phyloP scores from a whole-genome alignment of 35 echinoderm and acorn worm species.

The Heliocidaris tuberculata region DNA sequence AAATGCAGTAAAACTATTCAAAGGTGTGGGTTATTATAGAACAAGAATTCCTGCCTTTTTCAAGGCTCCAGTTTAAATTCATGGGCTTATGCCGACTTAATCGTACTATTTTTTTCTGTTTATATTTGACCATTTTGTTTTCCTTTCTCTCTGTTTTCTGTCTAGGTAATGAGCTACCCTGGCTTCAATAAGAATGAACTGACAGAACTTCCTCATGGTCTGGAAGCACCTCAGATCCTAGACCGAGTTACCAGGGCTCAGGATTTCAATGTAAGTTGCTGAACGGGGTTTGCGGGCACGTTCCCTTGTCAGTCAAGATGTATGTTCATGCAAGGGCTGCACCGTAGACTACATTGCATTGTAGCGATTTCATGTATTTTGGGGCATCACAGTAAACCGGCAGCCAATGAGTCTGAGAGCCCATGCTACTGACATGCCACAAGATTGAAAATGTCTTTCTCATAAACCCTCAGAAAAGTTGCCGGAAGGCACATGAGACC shows the following conservation, averaged over 20 bases:
- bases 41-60: too few relatives aligned
- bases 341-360: neutral
- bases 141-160: neutral
- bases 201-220: constrained; percentile 83
- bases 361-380: neutral
- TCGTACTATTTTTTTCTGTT: too few relatives aligned
- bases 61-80: too few relatives aligned
- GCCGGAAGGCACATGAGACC: too few relatives aligned
- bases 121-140: neutral
- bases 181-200: constrained; percentile 81
- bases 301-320: neutral
- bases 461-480: too few relatives aligned
- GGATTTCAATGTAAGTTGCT: constrained; percentile 87
- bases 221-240: constrained; percentile 92
- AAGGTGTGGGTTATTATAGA: too few relatives aligned
- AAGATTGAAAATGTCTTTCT: too few relatives aligned
- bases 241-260: constrained; percentile 91
- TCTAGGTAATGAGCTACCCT: constrained; percentile 74
- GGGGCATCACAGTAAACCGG: too few relatives aligned
- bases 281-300: neutral
- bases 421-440: too few relatives aligned
- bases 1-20: too few relatives aligned
- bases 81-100: too few relatives aligned
- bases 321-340: neutral
- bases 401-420: too few relatives aligned